Conservation (phyloP, 2,888 invertebrate species). For the Pasiphila rectangulata region DNA sequence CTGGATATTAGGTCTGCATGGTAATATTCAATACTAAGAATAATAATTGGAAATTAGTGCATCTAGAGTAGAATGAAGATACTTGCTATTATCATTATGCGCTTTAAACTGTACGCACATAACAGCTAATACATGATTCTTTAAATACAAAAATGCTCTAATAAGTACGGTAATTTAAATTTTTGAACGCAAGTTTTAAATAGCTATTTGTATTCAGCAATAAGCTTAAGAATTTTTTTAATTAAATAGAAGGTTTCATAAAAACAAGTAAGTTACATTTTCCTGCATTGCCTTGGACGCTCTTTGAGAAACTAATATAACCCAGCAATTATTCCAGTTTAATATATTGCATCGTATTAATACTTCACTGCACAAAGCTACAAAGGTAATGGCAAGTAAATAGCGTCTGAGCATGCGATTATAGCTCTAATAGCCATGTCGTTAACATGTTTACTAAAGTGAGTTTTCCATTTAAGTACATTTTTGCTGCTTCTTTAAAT, state of each 20-base stretch:
- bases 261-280: constrained; percentile 39
- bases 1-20: too few relatives aligned
- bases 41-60: too few relatives aligned
- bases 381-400: constrained; percentile 30
- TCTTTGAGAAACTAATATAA: constrained; percentile 23
- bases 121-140: neutral
- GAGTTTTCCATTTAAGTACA: constrained; percentile 15
- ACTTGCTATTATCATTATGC: too few relatives aligned
- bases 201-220: constrained; percentile 43
- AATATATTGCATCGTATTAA: constrained; percentile 23
- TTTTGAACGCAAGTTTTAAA: constrained; percentile 22
- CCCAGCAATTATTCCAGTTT: constrained; percentile 19
- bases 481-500: constrained; percentile 10
- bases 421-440: constrained; percentile 22
- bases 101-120: too few relatives aligned
- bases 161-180: constrained; percentile 19
- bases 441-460: constrained; percentile 24
- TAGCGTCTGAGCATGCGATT: constrained; percentile 28
- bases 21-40: too few relatives aligned
- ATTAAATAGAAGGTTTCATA: constrained; percentile 50
- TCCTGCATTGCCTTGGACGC: constrained; percentile 35
- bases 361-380: constrained; percentile 20
- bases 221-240: constrained; percentile 43
- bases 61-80: too few relatives aligned
- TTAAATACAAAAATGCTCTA: neutral